Conservation (phyloP, 2,888 invertebrate species). For the Petrophora chlorosata region DNA sequence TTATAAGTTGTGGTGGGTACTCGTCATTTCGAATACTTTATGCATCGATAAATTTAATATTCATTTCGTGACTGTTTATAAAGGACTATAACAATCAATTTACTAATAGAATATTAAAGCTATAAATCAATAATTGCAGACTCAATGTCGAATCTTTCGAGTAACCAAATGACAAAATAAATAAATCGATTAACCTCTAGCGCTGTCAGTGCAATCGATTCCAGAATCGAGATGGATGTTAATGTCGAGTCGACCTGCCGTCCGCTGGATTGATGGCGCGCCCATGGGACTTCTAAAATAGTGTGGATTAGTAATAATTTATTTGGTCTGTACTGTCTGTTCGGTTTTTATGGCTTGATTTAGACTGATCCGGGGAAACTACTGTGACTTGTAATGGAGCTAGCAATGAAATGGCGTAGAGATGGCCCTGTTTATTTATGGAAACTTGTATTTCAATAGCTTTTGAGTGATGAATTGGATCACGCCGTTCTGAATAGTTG, state of each 20-base stretch:
- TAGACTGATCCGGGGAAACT: slow-evolving; percentile 19
- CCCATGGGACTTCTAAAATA: slow-evolving; percentile 35
- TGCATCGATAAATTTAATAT: no score
- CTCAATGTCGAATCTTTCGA: no score
- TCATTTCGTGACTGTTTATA: no score
- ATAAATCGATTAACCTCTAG: slow-evolving; percentile 26
- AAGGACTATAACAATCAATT: no score
- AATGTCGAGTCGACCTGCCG: slow-evolving; percentile 33
- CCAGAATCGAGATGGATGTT: slow-evolving; percentile 36
- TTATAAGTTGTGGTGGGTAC: neutral
- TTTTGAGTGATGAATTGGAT: no score
- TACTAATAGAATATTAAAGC: no score
- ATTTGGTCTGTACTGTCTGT: slow-evolving; percentile 35
- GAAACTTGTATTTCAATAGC: neutral
- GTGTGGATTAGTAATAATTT: slow-evolving; percentile 40
- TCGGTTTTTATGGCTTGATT: slow-evolving; percentile 32
- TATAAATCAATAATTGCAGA: no score
- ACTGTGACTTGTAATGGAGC: slow-evolving; percentile 4
- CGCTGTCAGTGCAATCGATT: slow-evolving; percentile 31
- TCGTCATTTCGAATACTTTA: neutral
- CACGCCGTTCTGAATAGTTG: no score
- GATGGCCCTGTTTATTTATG: slow-evolving; percentile 1
- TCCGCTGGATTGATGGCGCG: slow-evolving; percentile 33
- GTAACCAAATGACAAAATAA: slow-evolving; percentile 19
- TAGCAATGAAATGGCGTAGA: neutral